Evolutionary conservation across 1,140 invertebrate genomes (phyloP).

Genomic region (Heliconius hermathena): DNA sequence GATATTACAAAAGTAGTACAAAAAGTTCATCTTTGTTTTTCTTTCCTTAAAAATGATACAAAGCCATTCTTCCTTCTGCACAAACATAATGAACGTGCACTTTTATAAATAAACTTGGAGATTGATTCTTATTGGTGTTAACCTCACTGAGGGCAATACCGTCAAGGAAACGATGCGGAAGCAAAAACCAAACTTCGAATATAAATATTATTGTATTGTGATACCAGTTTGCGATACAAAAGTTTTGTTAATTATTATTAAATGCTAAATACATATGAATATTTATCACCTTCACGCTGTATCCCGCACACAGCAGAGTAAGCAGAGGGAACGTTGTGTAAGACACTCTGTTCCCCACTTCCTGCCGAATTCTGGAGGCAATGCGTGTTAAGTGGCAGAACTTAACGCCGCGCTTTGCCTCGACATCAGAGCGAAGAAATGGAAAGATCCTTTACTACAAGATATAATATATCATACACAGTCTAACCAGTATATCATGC

Average conservation of each 20-base stretch:
- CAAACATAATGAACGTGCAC: background rate
- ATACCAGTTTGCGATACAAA: background rate
- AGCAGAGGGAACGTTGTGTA: too few species aligned
- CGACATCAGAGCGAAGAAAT: too few species aligned
- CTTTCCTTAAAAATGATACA: background rate
- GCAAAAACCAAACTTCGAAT: background rate
- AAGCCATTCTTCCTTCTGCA: conserved; percentile 8
- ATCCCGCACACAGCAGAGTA: too few species aligned
- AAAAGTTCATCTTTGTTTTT: background rate
- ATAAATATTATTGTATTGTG: conserved; percentile 1
- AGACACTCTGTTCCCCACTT: too few species aligned
- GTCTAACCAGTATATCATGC: too few species aligned
- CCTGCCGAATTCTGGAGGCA: too few species aligned
- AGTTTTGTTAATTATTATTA: background rate
- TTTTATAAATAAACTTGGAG: conserved; percentile 18
- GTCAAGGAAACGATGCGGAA: conserved; percentile 19
- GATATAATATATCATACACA: too few species aligned
- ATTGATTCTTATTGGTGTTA: conserved; percentile 13
- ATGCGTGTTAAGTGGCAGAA: too few species aligned
- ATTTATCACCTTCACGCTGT: too few species aligned
- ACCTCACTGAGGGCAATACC: conserved; percentile 15
- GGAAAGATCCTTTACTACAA: too few species aligned
- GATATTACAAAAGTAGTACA: background rate
- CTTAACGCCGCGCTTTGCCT: too few species aligned
- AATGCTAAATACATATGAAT: too few species aligned